Percentiles rank a stretch among this genome's conserved stretches.
Conservation (phyloP, 2,797 vertebrate genomes). For the Trachurus trachurus region DNA sequence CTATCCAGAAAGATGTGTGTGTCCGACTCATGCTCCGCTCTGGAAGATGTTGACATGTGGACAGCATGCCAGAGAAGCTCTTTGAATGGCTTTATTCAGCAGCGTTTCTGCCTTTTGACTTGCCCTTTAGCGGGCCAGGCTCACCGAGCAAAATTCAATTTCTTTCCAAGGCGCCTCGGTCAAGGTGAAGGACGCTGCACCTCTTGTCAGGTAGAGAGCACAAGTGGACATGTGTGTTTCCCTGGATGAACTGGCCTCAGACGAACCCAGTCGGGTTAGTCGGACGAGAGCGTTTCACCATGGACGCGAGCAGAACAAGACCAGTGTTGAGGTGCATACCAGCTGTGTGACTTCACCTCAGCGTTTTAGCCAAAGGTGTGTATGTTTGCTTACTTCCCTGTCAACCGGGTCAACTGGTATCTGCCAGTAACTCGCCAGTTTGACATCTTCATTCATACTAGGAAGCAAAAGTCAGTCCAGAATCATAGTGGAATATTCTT, state of each 20-base stretch:
- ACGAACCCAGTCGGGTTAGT: slow-evolving; percentile 37
- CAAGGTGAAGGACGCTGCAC: slow-evolving; percentile 35
- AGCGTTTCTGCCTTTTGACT: slow-evolving; percentile 19
- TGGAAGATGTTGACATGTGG: slow-evolving; percentile 1
- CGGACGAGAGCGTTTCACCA: slow-evolving; percentile 43
- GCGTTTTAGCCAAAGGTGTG: slow-evolving; percentile 54
- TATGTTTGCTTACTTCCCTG: slow-evolving; percentile 56
- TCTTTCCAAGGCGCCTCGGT: slow-evolving; percentile 24
- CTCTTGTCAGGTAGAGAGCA: neutral
- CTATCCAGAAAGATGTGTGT: neutral
- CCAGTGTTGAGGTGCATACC: slow-evolving; percentile 44
- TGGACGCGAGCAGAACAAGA: slow-evolving; percentile 37
- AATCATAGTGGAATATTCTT: neutral
- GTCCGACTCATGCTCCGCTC: neutral
- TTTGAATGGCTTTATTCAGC: slow-evolving; percentile 54
- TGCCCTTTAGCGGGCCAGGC: slow-evolving; percentile 46
- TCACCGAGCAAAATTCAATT: slow-evolving; percentile 53
- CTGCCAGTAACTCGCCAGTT: neutral
- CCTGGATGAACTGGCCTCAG: slow-evolving; percentile 34
- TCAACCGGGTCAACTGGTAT: slow-evolving; percentile 34
- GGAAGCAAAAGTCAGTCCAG: neutral
- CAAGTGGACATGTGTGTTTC: slow-evolving; percentile 22
- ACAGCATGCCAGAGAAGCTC: slow-evolving; percentile 10
- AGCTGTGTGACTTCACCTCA: slow-evolving; percentile 36
- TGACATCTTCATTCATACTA: slow-evolving; percentile 1